Evolutionary conservation across 2,797 vertebrate species (phyloP).

Genomic region (Enteromius argenteus): DNA sequence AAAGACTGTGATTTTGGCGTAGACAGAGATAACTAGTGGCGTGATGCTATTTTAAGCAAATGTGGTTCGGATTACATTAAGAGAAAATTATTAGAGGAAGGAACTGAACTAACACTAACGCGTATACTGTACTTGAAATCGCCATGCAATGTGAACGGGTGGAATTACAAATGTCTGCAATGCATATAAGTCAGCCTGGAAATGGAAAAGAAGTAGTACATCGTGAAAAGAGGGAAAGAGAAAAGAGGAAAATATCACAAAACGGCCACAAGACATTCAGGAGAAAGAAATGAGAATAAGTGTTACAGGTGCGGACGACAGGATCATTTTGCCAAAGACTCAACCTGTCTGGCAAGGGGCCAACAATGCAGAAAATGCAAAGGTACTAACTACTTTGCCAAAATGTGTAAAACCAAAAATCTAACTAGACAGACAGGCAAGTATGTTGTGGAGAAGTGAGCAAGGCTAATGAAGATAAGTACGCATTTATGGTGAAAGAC

Average conservation of each 20-base stretch:
- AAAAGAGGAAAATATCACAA: no score
- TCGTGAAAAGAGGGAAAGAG: no score
- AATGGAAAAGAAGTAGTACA: background rate
- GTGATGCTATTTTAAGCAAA: slow-evolving; percentile 43
- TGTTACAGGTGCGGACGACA: no score
- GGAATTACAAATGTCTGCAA: background rate
- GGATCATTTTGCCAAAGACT: no score
- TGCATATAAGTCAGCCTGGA: background rate
- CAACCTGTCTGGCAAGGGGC: background rate
- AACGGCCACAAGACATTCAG: no score
- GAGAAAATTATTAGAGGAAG: slow-evolving; percentile 45
- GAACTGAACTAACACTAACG: slow-evolving; percentile 26
- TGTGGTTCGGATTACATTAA: slow-evolving; percentile 31
- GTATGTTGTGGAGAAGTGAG: background rate
- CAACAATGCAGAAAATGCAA: background rate
- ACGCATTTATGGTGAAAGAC: slow-evolving; percentile 32
- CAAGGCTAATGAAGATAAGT: background rate
- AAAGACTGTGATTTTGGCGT: slow-evolving; percentile 29
- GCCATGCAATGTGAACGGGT: background rate
- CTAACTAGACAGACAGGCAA: slow-evolving; percentile 24
- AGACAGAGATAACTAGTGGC: slow-evolving; percentile 42
- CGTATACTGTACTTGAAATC: slow-evolving; percentile 2
- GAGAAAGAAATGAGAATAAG: no score
- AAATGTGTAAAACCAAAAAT: slow-evolving; percentile 30
- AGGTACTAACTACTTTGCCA: slow-evolving; percentile 33